These are phyloP conservation scores for Drosophila trapezifrons DNA, from an alignment of 1,140 invertebrate genomes.

Conservation along the genomic window DNA sequence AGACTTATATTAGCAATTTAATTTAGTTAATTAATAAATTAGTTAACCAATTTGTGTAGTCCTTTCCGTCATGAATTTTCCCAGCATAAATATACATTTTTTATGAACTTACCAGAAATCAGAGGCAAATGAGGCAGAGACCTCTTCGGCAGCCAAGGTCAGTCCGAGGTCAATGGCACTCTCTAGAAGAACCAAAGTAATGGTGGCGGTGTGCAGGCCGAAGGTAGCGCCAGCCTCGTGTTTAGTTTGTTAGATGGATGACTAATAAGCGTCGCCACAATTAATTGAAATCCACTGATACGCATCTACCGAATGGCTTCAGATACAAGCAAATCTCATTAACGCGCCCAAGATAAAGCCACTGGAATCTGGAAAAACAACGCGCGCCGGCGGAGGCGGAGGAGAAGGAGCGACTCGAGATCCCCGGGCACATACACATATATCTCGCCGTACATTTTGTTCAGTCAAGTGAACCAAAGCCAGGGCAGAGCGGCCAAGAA, in stretches of 20 bases:
- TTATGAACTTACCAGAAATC: conserved; percentile 58
- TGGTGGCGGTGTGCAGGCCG: neutral
- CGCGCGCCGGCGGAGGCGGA: conserved; percentile 4
- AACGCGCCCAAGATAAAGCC: conserved; percentile 81
- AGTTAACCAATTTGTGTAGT: too few species aligned
- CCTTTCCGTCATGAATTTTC: neutral
- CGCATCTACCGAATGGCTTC: conserved; percentile 80
- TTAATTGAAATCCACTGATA: conserved; percentile 82
- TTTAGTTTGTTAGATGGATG: conserved; percentile 78
- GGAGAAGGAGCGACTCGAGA: conserved; percentile 20
- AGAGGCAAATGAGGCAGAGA: neutral
- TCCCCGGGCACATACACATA: conserved; percentile 12
- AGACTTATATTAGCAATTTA: neutral
- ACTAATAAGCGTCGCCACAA: conserved; percentile 83
- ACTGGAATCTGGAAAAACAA: conserved; percentile 70
- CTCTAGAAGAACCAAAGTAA: conserved; percentile 24
- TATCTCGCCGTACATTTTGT: conserved; percentile 68
- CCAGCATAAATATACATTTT: conserved; percentile 42
- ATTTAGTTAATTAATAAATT: too few species aligned
- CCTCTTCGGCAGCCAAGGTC: conserved; percentile 24
- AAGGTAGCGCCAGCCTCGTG: conserved; percentile 62
- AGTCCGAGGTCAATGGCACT: conserved; percentile 41
- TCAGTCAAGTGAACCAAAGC: conserved; percentile 75
- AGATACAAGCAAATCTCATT: conserved; percentile 83
- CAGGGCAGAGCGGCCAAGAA: conserved; percentile 19